Conservation (phyloP, 2,113 vertebrate species). For the Cyanoderma ruficeps region DNA sequence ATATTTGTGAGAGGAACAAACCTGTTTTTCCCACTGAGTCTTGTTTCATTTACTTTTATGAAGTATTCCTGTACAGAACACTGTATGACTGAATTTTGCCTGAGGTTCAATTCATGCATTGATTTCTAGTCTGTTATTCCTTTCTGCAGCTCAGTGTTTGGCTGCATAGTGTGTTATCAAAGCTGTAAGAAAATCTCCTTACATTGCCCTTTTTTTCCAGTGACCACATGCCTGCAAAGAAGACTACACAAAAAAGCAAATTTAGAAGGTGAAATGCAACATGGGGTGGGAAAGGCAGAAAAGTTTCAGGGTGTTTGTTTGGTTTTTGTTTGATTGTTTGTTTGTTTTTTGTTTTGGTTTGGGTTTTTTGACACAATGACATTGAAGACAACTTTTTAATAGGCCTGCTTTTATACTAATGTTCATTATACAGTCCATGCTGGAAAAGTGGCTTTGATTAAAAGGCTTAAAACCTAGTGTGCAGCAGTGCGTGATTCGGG, state of each 20-base stretch:
- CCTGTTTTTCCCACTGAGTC: not conserved
- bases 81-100: not conserved
- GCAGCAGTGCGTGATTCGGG: too few species aligned
- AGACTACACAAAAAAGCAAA: rapidly evolving
- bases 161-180: not conserved
- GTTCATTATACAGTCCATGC: not conserved
- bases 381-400: not conserved
- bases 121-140: not conserved
- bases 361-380: not conserved
- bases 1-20: not conserved
- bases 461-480: not conserved
- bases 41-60: not conserved
- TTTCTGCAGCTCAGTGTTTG: not conserved
- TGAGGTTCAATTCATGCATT: not conserved
- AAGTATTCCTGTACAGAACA: not conserved
- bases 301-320: not conserved
- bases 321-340: too few species aligned
- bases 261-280: not conserved
- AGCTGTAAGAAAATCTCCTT: not conserved
- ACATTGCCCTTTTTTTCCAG: not conserved
- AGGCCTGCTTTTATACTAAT: not conserved
- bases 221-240: not conserved
- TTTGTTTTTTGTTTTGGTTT: too few species aligned
- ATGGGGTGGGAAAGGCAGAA: not conserved
- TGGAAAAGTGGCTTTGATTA: not conserved